Evolutionary conservation across 2,888 invertebrate genomes (phyloP), one percentile per base, ranked within the genome.

Genomic region (Lymantria dispar): DNA sequence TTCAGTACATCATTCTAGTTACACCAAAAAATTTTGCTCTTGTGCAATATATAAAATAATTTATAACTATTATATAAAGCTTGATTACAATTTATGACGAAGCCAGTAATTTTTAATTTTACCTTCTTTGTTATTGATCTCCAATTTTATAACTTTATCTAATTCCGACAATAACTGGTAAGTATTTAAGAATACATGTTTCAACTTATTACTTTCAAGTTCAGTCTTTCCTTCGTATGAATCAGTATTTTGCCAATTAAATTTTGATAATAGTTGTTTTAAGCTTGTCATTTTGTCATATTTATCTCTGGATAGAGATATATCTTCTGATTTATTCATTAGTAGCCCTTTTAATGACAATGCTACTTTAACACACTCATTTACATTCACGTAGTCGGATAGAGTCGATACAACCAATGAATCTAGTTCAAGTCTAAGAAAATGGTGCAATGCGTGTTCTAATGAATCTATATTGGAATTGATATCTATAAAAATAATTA

Each of bases 381-480:
- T 61, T 15, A 80, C 48, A 45, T 78, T 65, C 45, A 72, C 52
- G 9, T 63, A 54, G 8, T 45, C 54, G 38, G 76, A 58, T 31
- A 64, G 43, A 41, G 62, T 38, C 3, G 64, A 64, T 38, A 48
- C 41, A 30, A 53, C 52, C 43, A 71, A 48, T 50, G 73, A 55
- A 47, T 78, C 72, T 44, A 57, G 64, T 58, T 75, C 65, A 45
- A 74, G 70, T 41, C 57, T 64, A 48, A 80, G 50, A 52, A 82
- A 79, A 45, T 71, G 61, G 31, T 78, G 68, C 47, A 81, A 62
- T 14, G 74, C 73, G 33, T 54, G 63, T 68, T 80, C 78, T 70
- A 80, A 60, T 0, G 73, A 71, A 70, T 71, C 71, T 30, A 79
- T 65, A 71, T 81, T 80, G 1, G 74, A 77, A 78, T 82, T 83